These are phyloP conservation scores for Drosophila meridionalis DNA, from an alignment of 2,888 invertebrate genomes.

Conservation along the genomic window DNA sequence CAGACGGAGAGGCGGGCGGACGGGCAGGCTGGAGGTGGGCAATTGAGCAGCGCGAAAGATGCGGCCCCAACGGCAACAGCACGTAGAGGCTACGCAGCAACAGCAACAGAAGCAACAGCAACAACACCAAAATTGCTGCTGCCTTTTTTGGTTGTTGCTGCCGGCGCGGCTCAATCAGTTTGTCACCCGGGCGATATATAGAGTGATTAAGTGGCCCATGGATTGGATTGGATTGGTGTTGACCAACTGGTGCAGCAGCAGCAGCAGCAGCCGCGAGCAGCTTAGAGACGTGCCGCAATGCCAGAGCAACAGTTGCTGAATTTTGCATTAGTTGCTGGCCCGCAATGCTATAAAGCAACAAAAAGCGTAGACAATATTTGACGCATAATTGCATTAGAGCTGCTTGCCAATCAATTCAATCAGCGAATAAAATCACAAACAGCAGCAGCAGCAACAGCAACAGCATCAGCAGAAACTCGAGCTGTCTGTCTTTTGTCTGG, in stretches of 20 bases:
- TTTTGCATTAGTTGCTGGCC: conserved; percentile 53
- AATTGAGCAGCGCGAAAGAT: conserved; percentile 63
- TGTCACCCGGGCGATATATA: conserved; percentile 80
- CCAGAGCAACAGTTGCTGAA: conserved; percentile 32
- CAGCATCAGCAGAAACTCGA: conserved; percentile 4
- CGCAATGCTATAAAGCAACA: conserved; percentile 53
- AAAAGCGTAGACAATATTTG: conserved; percentile 70
- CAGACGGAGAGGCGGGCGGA: conserved; percentile 6
- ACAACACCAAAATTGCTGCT: conserved; percentile 66
- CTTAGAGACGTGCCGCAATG: conserved; percentile 66
- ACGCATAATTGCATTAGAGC: conserved; percentile 74
- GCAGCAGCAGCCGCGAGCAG: neutral
- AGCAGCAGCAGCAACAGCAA: conserved; percentile 11
- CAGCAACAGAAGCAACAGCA: conserved; percentile 42
- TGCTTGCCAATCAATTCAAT: conserved; percentile 75
- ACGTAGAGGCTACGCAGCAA: conserved; percentile 50
- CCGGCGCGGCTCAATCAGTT: conserved; percentile 77
- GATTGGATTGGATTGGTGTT: conserved; percentile 62
- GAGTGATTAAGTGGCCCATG: conserved; percentile 75
- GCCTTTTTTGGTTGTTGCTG: conserved; percentile 64
- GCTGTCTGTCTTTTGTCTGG: conserved; percentile 32
- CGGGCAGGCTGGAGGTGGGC: conserved; percentile 19
- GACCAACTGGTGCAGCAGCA: conserved; percentile 10
- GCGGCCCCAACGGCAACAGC: conserved; percentile 58
- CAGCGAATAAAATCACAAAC: conserved; percentile 62